These are phyloP conservation scores for Drosophila asahinai DNA, from an alignment of 1,140 invertebrate genomes.

Conservation along the genomic window DNA sequence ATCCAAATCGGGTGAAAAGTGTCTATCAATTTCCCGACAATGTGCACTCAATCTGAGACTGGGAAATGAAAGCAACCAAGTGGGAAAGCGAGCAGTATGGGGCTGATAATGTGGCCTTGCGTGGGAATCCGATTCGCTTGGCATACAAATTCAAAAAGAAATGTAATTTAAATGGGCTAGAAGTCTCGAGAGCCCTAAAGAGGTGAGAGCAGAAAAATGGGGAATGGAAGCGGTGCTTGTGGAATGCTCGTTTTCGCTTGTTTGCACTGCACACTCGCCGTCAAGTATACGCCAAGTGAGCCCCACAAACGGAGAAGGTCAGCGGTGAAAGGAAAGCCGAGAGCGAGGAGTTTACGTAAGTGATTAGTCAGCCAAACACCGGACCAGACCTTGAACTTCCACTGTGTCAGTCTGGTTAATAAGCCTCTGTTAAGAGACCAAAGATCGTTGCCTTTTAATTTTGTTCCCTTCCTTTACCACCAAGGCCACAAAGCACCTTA, in stretches of 20 bases:
- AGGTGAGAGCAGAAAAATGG: neutral
- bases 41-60: conserved; percentile 5
- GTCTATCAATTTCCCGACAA: conserved; percentile 19
- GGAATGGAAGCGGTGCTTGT: neutral
- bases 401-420: too few relatives aligned
- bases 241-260: conserved; percentile 29
- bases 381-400: neutral
- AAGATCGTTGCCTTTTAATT: too few relatives aligned
- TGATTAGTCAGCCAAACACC: neutral
- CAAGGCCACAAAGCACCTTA: too few relatives aligned
- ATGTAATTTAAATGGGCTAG: conserved; percentile 32
- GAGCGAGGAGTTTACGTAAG: conserved; percentile 11
- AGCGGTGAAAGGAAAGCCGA: neutral
- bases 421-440: too few relatives aligned
- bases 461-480: too few relatives aligned
- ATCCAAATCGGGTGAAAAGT: conserved; percentile 6
- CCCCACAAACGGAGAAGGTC: conserved; percentile 15
- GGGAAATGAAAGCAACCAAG: neutral
- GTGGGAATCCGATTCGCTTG: conserved; percentile 13
- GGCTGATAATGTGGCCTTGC: conserved; percentile 7
- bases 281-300: conserved; percentile 38
- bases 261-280: conserved; percentile 27
- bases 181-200: neutral
- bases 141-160: conserved; percentile 31
- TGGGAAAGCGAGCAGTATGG: neutral